These are phyloP conservation scores for Drosophila greeni DNA, from an alignment of 2,888 invertebrate species.

Conservation along the genomic window DNA sequence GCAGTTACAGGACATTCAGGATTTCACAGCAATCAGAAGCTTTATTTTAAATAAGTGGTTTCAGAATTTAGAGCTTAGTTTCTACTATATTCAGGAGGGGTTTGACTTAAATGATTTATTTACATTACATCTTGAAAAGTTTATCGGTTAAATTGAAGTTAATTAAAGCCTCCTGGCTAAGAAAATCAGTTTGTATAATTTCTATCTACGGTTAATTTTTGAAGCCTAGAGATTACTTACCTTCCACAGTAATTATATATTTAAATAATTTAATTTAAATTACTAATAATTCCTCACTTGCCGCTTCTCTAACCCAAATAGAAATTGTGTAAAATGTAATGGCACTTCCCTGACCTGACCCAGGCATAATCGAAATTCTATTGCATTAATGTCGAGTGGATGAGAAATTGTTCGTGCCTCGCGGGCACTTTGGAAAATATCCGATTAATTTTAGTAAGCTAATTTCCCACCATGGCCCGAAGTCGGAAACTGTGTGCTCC, in stretches of 20 bases:
- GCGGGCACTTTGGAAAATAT: conserved; percentile 40
- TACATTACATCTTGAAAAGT: neutral
- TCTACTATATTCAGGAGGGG: neutral
- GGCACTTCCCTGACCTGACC: neutral
- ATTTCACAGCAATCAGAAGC: neutral
- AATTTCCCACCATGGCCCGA: conserved; percentile 41
- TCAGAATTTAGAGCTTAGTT: neutral
- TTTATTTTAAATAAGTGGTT: conserved; percentile 4
- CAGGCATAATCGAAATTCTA: conserved; percentile 25
- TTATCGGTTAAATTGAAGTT: neutral
- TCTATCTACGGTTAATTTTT: neutral
- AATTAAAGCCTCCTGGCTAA: neutral
- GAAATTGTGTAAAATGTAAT: conserved; percentile 1
- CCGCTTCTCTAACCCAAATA: neutral
- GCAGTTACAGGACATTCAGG: neutral
- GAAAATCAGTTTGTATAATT: neutral
- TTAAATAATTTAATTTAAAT: neutral
- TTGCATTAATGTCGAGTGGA: conserved; percentile 16
- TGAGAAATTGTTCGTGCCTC: conserved; percentile 18
- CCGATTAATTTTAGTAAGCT: conserved; percentile 59
- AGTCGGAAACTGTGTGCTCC: conserved; percentile 25
- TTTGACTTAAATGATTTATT: neutral
- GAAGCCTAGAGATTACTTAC: neutral
- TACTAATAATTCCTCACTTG: neutral
- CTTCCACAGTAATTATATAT: neutral